A percentile compares a stretch with the other conserved stretches of the same genome.
Evolutionary conservation across 1,140 invertebrate species (phyloP).

Genomic region (Meloidogyne chitwoodi): DNA sequence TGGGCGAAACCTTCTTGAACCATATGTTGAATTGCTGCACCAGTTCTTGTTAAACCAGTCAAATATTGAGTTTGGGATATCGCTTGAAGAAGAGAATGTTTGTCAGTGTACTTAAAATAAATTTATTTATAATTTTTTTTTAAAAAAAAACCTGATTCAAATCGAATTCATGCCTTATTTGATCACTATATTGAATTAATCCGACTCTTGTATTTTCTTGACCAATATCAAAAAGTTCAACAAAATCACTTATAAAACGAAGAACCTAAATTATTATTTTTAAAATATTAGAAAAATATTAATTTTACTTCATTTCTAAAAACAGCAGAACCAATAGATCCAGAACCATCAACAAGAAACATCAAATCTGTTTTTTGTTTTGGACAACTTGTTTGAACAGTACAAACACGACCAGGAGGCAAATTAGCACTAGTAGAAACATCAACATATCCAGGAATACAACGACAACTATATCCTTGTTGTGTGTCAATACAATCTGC

Average conservation of each 20-base stretch:
- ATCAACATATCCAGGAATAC: constrained; percentile 60
- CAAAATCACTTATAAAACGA: constrained; percentile 56
- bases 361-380: constrained; percentile 55
- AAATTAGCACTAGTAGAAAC: constrained; percentile 56
- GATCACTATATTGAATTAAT: constrained; percentile 59
- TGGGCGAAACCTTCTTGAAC: constrained; percentile 58
- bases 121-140: neutral
- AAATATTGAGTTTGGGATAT: constrained; percentile 55
- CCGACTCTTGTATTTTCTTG: constrained; percentile 56
- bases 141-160: constrained; percentile 34
- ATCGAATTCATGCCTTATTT: constrained; percentile 58
- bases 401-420: constrained; percentile 58
- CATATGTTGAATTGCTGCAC: constrained; percentile 59
- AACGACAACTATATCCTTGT: constrained; percentile 60
- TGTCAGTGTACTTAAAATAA: constrained; percentile 47
- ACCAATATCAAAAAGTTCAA: constrained; percentile 59
- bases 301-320: constrained; percentile 49
- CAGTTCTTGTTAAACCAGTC: constrained; percentile 57
- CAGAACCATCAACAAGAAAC: constrained; percentile 57
- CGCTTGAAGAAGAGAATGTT: constrained; percentile 49
- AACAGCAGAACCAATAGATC: constrained; percentile 59
- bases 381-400: constrained; percentile 51
- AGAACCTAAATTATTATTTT: constrained; percentile 35
- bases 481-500: constrained; percentile 61
- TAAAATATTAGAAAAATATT: neutral